Evolutionary conservation across 2,113 vertebrate species (phyloP), one percentile per base, ranked within the genome.

Genomic region (Rhizomys pruinosus): DNA sequence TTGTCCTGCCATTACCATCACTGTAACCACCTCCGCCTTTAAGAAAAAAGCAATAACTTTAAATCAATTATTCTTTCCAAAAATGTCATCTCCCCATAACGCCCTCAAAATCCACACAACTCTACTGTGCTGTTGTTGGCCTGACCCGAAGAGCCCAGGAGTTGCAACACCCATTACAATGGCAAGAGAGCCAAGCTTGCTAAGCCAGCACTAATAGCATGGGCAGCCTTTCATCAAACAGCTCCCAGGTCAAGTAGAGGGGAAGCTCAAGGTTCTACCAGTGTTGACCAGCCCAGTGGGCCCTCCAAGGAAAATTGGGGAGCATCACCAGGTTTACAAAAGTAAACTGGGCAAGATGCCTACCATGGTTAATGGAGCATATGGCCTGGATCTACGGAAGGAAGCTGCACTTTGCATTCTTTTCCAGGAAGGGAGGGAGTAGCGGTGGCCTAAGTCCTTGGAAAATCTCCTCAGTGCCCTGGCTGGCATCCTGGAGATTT

Each of bases 401-500:
- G 93, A 96, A 96, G 94, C 82, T 94, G 63, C 61, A 85, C 64
- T 95, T 90, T 92, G 84, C 94, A 88, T 94, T 90, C 90, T 95
- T 94, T 95, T 93, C 94, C 96, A 94, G 74, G 87, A 96, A 95
- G 74, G 57, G 84, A 94, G 89, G 94, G 94, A 93, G 81, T 7
- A 87, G 86, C 69, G 92, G 73, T 93, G 78, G 90, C 74, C 93
- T 89, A 78, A 95, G 57, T 95, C 96, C 81, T 86, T 97, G 93
- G 96, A 96, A 95, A 97, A 71, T 95, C 92, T 94, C 87, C 81
- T 92, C 64, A 71, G 82, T 92, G 90, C 87, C 95, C 94, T 92
- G 95, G 73, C 90, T 95, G 95, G 73, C 85, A 96, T 95, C 88
- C 87, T 96, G 93, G 93, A 97, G 93, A 84, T 66, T 91, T 96